Evolutionary conservation across 2,888 invertebrate species (phyloP), one percentile per base, ranked within the genome.

Genomic region (Caradrina clavipalpis): DNA sequence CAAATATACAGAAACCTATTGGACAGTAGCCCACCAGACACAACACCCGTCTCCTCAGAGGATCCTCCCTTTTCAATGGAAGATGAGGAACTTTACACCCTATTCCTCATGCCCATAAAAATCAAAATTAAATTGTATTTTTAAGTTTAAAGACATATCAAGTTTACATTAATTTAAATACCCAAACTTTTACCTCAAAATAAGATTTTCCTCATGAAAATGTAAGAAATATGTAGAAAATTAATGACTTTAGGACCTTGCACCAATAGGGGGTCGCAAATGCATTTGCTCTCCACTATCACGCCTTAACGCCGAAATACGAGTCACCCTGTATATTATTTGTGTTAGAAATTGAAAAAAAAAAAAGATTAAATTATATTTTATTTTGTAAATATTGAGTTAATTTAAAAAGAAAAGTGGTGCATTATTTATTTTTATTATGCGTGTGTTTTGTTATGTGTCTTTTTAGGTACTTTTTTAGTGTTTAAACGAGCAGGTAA

Each of bases 371-470:
- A n/a, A 66, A 68, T 45, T 57, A 54, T 75, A 47, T 76, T 73
- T 78, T 72, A 59, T 78, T 82, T 70, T 82, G 81, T 82, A 82
- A 81, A 82, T 82, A 82, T 82, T 76, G 75, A 57, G 59, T 62
- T 63, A 66, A 51, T 67, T 76, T 75, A 60, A 70, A 62, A 35
- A 26, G 26, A 26, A 26, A 65, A 57, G 69, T 53, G 81, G 81
- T 78, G 81, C 81, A 60, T 76, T 72, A 63, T 80, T 77, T 80
- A 75, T 75, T 74, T 74, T 63, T 61, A 53, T 15, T 22, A 11
- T 50, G 61, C 55, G 19, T 66, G 61, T 66, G 51, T 56, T 42
- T 31, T 71, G 60, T 53, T 54, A 50, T 39, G 56, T 74, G 53
- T n/a, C 47, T 17, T 3, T 59, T 19, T 62, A n/a, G 61, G 61